Base-by-base conservation (phyloP, 1,140 invertebrate genomes). In the Charaxes varanes region DNA sequence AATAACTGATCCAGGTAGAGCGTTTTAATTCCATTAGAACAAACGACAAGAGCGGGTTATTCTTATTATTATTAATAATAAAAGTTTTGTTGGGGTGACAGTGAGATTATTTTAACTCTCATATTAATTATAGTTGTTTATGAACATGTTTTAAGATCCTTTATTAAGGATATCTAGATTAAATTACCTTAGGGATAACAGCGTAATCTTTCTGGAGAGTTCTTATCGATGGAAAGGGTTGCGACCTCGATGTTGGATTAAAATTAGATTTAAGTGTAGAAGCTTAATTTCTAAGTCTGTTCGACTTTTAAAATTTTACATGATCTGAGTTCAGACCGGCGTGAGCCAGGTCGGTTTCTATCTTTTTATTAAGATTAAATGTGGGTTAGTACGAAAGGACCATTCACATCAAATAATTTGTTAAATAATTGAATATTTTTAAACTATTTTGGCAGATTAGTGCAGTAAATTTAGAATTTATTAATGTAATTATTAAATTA, bases 161-260 rank as follows among this genome's bases (percentile, higher is more conserved):
- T 56, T 62, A 48, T 78, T 53, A 53, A 66, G 71, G 83, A 84
- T 78, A 79, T 48, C 79, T n/a, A 87, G 76, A 84, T 52, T 70
- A 87, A 90, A 87, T 88, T 90, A 90, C 88, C 85, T 87, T 88
- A 88, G 88, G 86, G 88, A 90, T 90, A 90, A 90, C 89, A 91
- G 88, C 84, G 85, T 90, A 85, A 89, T 89, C 82, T 86, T 85
- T 86, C 86, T 87, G 54, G 51, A 86, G 66, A 90, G 87, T 80
- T 85, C 86, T 60, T 78, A 90, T 90, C 80, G 62, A 87, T 77
- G 87, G 84, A 83, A 83, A 84, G 85, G 87, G 74, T 91, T 91
- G 86, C 86, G 86, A 92, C 90, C 89, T 92, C 90, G 90, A 92
- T 92, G 90, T 92, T 91, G 89, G 88, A 91, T 91, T 90, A 89